phyloP scores from a whole-genome alignment of 2,113 vertebrate genomes.

The Butorides virescens region DNA sequence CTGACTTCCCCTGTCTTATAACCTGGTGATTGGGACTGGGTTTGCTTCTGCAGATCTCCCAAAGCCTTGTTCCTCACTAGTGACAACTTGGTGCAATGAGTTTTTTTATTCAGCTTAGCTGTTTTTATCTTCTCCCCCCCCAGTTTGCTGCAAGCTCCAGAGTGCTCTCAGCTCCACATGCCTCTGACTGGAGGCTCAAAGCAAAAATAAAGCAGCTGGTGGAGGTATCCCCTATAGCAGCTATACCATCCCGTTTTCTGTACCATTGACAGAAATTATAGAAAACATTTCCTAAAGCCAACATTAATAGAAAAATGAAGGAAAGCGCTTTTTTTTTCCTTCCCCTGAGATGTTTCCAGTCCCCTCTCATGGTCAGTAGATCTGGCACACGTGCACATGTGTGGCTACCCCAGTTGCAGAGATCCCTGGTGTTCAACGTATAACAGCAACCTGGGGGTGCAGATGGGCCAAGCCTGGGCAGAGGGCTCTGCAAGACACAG shows the following conservation, averaged over 20 bases:
- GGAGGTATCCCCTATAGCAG: neutral
- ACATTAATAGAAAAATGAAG: neutral
- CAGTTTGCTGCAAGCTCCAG: neutral
- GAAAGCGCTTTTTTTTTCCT: neutral
- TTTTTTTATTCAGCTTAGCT: neutral
- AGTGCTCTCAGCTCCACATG: neutral
- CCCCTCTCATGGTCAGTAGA: neutral
- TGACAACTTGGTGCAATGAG: neutral
- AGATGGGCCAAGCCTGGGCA: neutral
- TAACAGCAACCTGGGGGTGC: neutral
- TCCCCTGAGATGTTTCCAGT: neutral
- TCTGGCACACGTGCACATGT: neutral
- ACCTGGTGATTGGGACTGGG: neutral
- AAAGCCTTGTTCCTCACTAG: neutral
- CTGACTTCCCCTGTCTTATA: neutral
- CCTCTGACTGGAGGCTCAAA: neutral
- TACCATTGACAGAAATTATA: neutral
- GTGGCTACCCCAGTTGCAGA: neutral
- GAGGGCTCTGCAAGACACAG: neutral
- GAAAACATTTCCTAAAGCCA: neutral
- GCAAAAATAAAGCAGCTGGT: neutral
- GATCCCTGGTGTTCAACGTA: accelerated
- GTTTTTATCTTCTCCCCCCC: neutral
- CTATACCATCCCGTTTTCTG: accelerated
- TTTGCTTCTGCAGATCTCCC: neutral